Base-by-base conservation (phyloP, 2,888 invertebrate genomes). In the Pocota personata region DNA sequence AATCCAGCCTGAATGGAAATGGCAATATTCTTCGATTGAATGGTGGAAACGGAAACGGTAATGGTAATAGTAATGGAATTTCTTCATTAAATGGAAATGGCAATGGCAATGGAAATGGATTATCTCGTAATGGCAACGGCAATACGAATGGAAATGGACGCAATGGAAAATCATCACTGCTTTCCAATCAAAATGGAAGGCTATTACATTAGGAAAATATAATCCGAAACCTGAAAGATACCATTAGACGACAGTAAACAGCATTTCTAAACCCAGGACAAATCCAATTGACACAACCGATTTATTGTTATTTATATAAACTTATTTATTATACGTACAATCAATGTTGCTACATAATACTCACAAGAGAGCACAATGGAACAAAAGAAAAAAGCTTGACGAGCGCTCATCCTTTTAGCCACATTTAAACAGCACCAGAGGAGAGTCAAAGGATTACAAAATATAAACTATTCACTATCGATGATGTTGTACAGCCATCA, bases 251-350 rank as follows among this genome's bases (percentile, higher is more conserved):
- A 76, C 40, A 57, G 24, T 58, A 32, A 71, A 37, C 73, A 75
- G 62, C 84, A 84, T 79, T 84, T 69, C 67, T 21, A 32, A 21
- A 24, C 30, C 66, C 64, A 76, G 84, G 80, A 86, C 76, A 60
- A 52, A 19, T 35, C 84, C 84, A 80, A 66, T 64, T 73, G 79
- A 83, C 50, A 67, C 37, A 62, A 73, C 37, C 64, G 71, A 82
- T 62, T 71, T 24, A 55, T 24, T 77, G 86, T 82, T 86, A 86
- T 82, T 82, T 86, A 84, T 84, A 77, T 3, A 19, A 30, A 75
- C 14, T 30, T 72, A 77, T 32, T 82, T 69, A 76, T 55, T 55
- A 30, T 46, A n/a, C n/a, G n/a, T n/a, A 37, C 12, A 83, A 75
- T 73, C 37, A 73, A 62, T 78, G 78, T 78, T 67, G 67, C 72